Conservation (phyloP, 2,888 invertebrate genomes). For the Atethmia centrago region DNA sequence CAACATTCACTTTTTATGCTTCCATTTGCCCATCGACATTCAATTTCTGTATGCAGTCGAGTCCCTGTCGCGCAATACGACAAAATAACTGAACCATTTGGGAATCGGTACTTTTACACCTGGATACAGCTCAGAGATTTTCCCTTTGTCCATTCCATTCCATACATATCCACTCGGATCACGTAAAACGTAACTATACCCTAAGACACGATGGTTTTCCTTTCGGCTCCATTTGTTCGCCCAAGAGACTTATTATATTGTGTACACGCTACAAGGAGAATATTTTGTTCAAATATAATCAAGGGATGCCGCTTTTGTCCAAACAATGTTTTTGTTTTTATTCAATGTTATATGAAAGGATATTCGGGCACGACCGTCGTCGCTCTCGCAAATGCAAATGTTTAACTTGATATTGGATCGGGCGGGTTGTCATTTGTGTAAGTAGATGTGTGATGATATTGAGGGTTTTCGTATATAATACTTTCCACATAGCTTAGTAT, state of each 20-base stretch:
- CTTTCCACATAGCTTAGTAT: constrained; percentile 35
- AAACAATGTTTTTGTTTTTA: constrained; percentile 88
- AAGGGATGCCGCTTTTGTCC: constrained; percentile 82
- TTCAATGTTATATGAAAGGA: constrained; percentile 82
- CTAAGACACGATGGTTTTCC: constrained; percentile 85
- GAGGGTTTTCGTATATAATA: constrained; percentile 61
- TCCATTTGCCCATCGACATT: constrained; percentile 78
- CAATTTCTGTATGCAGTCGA: constrained; percentile 80
- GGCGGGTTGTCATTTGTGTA: constrained; percentile 74
- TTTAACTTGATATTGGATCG: constrained; percentile 85
- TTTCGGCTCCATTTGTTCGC: constrained; percentile 87
- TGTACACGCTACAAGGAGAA: constrained; percentile 86
- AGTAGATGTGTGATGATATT: constrained; percentile 68
- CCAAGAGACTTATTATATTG: constrained; percentile 89
- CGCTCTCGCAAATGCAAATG: constrained; percentile 83
- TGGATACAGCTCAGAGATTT: constrained; percentile 88
- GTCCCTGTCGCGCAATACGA: constrained; percentile 78
- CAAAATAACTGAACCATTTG: constrained; percentile 85
- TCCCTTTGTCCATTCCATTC: constrained; percentile 83
- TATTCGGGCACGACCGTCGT: constrained; percentile 71
- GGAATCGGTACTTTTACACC: constrained; percentile 84
- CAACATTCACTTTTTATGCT: constrained; percentile 76
- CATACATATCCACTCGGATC: constrained; percentile 82
- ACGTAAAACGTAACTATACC: constrained; percentile 83
- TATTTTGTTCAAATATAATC: constrained; percentile 90